A percentile compares a stretch with the other conserved stretches of the same genome.
Evolutionary conservation across 2,113 vertebrate species (phyloP).

Genomic region (Phalacrocorax brasilianus): DNA sequence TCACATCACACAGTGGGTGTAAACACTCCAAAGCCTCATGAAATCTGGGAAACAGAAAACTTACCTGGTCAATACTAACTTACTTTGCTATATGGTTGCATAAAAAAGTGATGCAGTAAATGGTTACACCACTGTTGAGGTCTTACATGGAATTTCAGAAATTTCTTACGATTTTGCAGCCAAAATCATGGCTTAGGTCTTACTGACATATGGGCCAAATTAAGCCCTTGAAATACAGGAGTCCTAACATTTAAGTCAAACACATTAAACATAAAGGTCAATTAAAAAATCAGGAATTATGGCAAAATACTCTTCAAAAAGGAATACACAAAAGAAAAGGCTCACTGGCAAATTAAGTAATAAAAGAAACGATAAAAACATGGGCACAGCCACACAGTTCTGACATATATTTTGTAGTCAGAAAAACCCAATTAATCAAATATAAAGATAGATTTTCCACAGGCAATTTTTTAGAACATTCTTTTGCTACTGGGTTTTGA

Average conservation of each 20-base stretch:
- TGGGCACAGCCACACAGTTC: neutral
- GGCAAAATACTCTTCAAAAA: neutral
- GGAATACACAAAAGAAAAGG: neutral
- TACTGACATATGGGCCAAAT: neutral
- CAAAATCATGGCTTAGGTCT: neutral
- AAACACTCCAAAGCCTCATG: neutral
- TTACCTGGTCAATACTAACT: neutral
- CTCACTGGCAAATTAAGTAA: neutral
- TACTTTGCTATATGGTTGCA: neutral
- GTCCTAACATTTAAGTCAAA: neutral
- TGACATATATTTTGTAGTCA: neutral
- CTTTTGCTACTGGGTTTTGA: neutral
- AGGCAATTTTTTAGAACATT: neutral
- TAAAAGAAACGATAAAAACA: neutral
- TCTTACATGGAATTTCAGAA: neutral
- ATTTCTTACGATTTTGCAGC: neutral
- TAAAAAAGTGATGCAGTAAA: neutral
- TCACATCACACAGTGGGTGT: neutral
- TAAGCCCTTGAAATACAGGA: neutral
- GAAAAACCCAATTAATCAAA: neutral
- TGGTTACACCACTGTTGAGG: neutral
- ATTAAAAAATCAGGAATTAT: neutral
- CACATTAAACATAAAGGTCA: neutral
- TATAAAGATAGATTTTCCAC: neutral
- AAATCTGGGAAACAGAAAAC: neutral